phyloP scores from a whole-genome alignment of 2,888 invertebrate genomes.

The Acleris emargana region DNA sequence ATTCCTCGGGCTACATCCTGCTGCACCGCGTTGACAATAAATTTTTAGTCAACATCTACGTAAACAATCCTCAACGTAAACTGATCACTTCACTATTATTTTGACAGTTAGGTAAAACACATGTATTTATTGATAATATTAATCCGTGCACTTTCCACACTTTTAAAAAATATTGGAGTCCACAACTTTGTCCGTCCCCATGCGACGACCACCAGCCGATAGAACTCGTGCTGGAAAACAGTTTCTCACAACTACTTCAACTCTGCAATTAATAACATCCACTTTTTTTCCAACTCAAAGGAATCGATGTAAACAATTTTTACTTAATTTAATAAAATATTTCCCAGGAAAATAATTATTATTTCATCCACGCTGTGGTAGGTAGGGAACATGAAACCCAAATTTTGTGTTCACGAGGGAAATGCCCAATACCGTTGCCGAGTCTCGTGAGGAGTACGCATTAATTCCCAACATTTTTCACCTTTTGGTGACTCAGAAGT shows the following conservation, averaged over 20 bases:
- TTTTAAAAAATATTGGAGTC: slow-evolving; percentile 33
- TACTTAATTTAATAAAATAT: slow-evolving; percentile 40
- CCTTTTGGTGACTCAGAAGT: slow-evolving; percentile 85
- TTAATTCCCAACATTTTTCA: slow-evolving; percentile 85
- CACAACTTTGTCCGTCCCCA: slow-evolving; percentile 47
- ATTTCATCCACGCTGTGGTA: slow-evolving; percentile 63
- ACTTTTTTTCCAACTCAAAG: slow-evolving; percentile 56
- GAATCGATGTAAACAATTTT: slow-evolving; percentile 40
- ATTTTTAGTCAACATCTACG: slow-evolving; percentile 59
- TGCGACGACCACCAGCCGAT: slow-evolving; percentile 54
- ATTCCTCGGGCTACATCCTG: slow-evolving; percentile 68
- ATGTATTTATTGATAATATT: slow-evolving; percentile 42
- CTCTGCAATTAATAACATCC: slow-evolving; percentile 60
- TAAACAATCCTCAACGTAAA: slow-evolving; percentile 70
- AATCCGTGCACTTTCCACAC: slow-evolving; percentile 46
- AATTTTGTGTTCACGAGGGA: slow-evolving; percentile 81
- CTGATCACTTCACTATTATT: slow-evolving; percentile 62
- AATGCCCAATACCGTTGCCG: slow-evolving; percentile 84
- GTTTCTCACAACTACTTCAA: slow-evolving; percentile 56
- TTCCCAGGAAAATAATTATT: slow-evolving; percentile 50
- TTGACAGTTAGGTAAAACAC: slow-evolving; percentile 63
- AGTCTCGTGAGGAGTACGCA: slow-evolving; percentile 84
- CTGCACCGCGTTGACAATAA: slow-evolving; percentile 45
- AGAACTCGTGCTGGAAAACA: slow-evolving; percentile 50
- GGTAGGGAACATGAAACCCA: slow-evolving; percentile 78